Conservation (phyloP, 1,140 invertebrate species). For the Cydia splendana region DNA sequence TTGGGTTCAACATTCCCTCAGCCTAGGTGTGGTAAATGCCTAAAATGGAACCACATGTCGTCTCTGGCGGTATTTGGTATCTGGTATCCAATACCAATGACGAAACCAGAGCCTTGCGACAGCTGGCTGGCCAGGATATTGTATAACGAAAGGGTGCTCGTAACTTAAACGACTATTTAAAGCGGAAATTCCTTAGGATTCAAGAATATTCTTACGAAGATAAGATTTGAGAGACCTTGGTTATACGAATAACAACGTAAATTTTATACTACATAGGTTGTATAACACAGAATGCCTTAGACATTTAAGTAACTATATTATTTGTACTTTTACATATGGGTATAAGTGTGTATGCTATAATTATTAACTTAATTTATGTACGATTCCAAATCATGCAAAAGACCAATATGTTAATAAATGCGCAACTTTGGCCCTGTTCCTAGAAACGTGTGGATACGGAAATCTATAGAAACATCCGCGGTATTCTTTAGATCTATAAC, state of each 20-base stretch:
- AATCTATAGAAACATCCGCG: neutral
- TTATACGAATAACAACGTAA: too few relatives aligned
- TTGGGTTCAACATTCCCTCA: neutral
- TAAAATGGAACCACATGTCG: constrained; percentile 24
- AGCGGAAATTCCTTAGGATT: neutral
- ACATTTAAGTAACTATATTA: too few relatives aligned
- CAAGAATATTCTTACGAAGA: neutral
- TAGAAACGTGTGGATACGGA: too few relatives aligned
- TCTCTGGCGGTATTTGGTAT: constrained; percentile 26
- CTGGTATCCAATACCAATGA: constrained; percentile 15
- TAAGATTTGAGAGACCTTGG: neutral
- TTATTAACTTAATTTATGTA: neutral
- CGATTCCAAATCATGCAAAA: neutral
- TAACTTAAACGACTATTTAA: neutral
- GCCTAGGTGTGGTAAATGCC: constrained; percentile 15
- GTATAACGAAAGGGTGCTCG: constrained; percentile 17
- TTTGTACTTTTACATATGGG: too few relatives aligned
- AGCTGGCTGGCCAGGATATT: constrained; percentile 17
- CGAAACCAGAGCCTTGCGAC: constrained; percentile 25
- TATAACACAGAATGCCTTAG: neutral
- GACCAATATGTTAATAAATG: neutral
- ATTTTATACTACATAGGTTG: neutral
- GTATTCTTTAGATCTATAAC: neutral
- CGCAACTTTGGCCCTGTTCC: too few relatives aligned
- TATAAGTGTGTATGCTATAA: too few relatives aligned